phyloP scores from a whole-genome alignment of 2,888 invertebrate genomes.

The Troides oblongomaculatus region DNA sequence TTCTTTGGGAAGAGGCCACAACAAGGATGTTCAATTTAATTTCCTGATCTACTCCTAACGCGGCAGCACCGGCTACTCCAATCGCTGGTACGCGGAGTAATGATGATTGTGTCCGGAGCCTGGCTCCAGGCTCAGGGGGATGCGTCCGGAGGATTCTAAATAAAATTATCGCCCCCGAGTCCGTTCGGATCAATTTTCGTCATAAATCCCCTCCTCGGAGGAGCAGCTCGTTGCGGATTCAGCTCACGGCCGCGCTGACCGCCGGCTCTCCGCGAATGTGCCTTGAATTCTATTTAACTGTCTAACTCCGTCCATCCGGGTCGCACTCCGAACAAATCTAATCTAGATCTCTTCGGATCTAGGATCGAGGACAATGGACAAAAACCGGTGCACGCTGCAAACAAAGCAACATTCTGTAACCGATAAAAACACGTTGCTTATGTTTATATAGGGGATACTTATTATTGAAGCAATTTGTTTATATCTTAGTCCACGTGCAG shows the following conservation, averaged over 20 bases:
- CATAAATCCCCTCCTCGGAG: slow-evolving; percentile 43
- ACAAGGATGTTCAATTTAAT: too few relatives aligned
- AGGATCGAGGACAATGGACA: too few relatives aligned
- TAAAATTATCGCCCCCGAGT: slow-evolving; percentile 56
- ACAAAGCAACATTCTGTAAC: too few relatives aligned
- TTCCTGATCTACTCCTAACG: too few relatives aligned
- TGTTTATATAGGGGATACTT: too few relatives aligned
- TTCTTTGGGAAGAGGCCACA: too few relatives aligned
- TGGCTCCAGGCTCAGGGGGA: slow-evolving; percentile 33
- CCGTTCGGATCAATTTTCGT: slow-evolving; percentile 56
- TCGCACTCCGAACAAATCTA: slow-evolving; percentile 23
- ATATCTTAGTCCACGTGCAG: too few relatives aligned
- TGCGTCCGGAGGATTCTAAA: slow-evolving; percentile 48
- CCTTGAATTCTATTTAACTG: slow-evolving; percentile 44
- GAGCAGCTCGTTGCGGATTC: slow-evolving; percentile 43
- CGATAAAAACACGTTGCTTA: too few relatives aligned
- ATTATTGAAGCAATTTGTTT: too few relatives aligned
- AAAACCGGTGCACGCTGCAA: too few relatives aligned
- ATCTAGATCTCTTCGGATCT: slow-evolving; percentile 13
- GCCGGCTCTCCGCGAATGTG: slow-evolving; percentile 49
- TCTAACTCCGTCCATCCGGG: slow-evolving; percentile 30
- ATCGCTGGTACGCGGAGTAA: slow-evolving; percentile 49
- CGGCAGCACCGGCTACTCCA: slow-evolving; percentile 32
- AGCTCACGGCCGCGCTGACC: slow-evolving; percentile 51
- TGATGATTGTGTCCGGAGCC: slow-evolving; percentile 57